Conservation (phyloP, 2,113 vertebrate species). For the Dicerorhinus sumatrensis region DNA sequence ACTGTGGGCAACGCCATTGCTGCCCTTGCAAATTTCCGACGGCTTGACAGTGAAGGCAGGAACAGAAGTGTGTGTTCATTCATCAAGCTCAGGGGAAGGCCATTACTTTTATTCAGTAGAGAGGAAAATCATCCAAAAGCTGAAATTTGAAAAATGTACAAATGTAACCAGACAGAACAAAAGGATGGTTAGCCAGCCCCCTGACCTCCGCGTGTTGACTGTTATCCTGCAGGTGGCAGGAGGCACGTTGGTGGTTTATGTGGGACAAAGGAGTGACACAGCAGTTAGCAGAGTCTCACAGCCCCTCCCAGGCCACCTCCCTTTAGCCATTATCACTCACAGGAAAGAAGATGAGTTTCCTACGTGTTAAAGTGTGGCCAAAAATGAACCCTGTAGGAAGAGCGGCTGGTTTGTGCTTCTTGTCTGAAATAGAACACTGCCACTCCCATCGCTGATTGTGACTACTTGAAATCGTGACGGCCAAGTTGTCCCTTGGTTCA, state of each 20-base stretch:
- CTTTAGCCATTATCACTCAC: background rate
- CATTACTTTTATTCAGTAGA: background rate
- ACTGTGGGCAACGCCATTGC: background rate
- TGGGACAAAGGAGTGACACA: background rate
- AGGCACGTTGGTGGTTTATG: background rate
- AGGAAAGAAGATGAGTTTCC: background rate
- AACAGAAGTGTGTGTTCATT: background rate
- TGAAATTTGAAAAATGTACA: background rate
- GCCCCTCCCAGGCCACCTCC: background rate
- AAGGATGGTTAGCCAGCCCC: background rate
- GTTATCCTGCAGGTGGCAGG: background rate
- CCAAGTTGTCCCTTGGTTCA: background rate
- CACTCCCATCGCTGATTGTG: background rate
- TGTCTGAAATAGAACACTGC: background rate
- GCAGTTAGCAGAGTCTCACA: background rate
- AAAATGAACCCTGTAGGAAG: rapidly evolving
- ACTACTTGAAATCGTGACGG: background rate
- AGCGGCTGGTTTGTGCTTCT: background rate
- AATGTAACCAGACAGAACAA: background rate
- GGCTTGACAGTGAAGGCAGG: background rate
- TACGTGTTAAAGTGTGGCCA: background rate
- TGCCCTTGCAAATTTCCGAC: background rate
- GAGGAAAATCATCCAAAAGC: background rate
- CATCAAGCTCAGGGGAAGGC: too few relatives aligned
- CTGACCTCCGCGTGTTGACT: rapidly evolving